Conservation (phyloP, 2,797 vertebrate species). For the Sebastes matsubarae region DNA sequence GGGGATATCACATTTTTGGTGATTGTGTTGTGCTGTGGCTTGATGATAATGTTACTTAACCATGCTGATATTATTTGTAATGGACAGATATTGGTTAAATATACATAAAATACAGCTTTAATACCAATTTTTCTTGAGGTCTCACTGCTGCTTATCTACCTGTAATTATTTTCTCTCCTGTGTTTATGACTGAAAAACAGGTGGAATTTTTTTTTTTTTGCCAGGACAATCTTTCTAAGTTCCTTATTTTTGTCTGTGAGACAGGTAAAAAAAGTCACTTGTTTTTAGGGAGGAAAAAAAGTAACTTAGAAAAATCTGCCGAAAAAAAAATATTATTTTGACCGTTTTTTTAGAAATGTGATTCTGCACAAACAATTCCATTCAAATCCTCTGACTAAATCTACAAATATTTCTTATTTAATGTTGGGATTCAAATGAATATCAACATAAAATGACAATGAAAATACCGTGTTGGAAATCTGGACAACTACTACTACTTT, state of each 20-base stretch:
- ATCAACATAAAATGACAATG: background rate
- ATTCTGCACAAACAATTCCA: background rate
- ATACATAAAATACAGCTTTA: background rate
- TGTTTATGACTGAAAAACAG: too few relatives aligned
- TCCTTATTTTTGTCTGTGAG: too few relatives aligned
- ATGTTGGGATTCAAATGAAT: background rate
- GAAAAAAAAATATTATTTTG: too few relatives aligned
- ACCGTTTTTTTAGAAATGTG: background rate
- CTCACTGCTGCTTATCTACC: background rate
- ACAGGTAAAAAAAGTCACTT: too few relatives aligned
- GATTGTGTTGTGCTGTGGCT: background rate
- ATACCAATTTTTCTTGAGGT: background rate
- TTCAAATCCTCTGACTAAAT: background rate
- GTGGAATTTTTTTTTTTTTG: too few relatives aligned
- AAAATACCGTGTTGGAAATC: background rate
- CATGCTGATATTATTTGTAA: background rate
- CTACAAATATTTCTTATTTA: background rate
- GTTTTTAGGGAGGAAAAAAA: too few relatives aligned
- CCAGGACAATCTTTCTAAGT: too few relatives aligned
- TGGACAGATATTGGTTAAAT: background rate
- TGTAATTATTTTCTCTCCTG: background rate
- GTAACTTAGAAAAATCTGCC: too few relatives aligned
- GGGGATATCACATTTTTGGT: background rate
- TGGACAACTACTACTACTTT: background rate
- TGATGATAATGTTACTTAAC: background rate